Conservation (phyloP, 2,113 vertebrate species). For the Malurus cyaneus region DNA sequence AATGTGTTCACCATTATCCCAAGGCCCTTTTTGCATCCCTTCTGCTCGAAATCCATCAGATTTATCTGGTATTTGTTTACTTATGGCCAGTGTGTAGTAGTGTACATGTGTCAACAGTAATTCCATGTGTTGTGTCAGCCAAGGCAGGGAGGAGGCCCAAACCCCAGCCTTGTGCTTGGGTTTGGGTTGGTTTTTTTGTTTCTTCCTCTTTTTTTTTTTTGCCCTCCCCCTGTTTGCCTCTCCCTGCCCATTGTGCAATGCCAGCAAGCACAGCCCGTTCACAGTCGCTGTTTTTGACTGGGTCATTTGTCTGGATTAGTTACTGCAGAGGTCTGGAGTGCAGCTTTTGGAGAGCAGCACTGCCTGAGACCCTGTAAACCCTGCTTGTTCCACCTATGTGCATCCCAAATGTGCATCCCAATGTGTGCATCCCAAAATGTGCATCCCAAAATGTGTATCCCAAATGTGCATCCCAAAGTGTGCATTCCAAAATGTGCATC, state of each 20-base stretch:
- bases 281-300: slow-evolving; percentile 38
- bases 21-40: neutral
- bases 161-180: neutral
- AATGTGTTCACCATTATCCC: neutral
- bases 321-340: neutral
- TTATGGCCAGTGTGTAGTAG: neutral
- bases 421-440: too few relatives aligned
- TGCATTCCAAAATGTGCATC: too few relatives aligned
- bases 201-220: neutral
- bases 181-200: neutral
- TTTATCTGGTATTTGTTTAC: neutral
- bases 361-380: neutral
- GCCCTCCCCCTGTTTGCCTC: slow-evolving; percentile 6
- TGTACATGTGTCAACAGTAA: slow-evolving; percentile 35
- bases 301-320: slow-evolving; percentile 78
- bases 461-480: too few relatives aligned
- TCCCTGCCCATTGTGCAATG: slow-evolving; percentile 49
- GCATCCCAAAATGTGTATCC: too few relatives aligned
- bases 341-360: neutral
- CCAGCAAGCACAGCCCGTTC: slow-evolving; percentile 65
- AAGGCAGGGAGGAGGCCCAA: neutral
- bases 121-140: slow-evolving; percentile 46
- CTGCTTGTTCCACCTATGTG: neutral
- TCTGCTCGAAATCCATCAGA: neutral
- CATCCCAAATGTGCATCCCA: too few relatives aligned